Base-by-base conservation (phyloP, 23 tunicate species). In the Trididemnum miniatum region DNA sequence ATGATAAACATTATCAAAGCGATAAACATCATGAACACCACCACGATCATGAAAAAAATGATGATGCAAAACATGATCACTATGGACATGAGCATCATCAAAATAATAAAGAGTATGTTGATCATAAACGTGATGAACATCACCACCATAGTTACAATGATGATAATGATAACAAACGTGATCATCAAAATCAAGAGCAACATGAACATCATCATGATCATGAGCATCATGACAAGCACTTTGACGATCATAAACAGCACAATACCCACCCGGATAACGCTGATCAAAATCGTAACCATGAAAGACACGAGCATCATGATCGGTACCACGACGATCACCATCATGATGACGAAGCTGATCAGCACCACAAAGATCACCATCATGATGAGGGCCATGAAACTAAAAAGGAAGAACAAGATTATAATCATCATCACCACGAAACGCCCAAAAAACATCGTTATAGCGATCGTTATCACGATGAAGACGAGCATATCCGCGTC, bases 281-380 rank as follows among this genome's bases (percentile, higher is more conserved):
- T 36, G 80, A 23, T 12, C 7, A 37, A 9, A 15, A 74, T 3
- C 15, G 27, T 4, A 65, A 44, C 37, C 60, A 74, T 7, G 5
- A 24, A n/a, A 25, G 26, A 22, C 9, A 74, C 9, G 26, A 39
- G 5, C 23, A 71, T 38, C 26, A 33, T 5, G 72, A 78, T 78
- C 35, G 29, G 1, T 4, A 57, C 3, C 25, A 29, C 30, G n/a
- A 52, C 57, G 4, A 27, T 2, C 33, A 75, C 57, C 60, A 75
- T 44, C 20, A 44, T 3, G 7, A 38, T 39, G 29, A 38, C 39
- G 29, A 75, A 5, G 23, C 7, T 75, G 29, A 75, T 37, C 69
- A 78, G 57, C 69, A 57, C 18, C 36, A 78, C n/a, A 35, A 31
- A 18, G 28, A 59, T 78, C 73, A 78, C 57, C 36, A 57, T 57